Evolutionary conservation across 2,797 vertebrate genomes (phyloP).

Genomic region (Acrossocheilus fasciatus): DNA sequence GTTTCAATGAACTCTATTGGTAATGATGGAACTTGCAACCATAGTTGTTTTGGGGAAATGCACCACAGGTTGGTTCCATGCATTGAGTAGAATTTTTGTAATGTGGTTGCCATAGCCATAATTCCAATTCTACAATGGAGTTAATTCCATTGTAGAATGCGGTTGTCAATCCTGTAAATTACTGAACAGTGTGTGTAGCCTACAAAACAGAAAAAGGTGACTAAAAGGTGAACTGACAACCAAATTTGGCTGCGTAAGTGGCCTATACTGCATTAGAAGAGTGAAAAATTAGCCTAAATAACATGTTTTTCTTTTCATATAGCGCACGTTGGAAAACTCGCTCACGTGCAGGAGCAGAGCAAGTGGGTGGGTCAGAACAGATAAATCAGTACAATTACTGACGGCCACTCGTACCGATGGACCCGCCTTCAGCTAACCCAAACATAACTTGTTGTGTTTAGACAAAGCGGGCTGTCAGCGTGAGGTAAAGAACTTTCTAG

Average conservation of each 20-base stretch:
- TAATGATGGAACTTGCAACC: no score
- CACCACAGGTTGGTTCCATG: not conserved
- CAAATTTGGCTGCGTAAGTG: not conserved
- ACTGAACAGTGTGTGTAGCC: not conserved
- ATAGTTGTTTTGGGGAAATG: no score
- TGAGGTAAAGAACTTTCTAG: constrained; percentile 64
- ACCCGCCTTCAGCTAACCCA: constrained; percentile 78
- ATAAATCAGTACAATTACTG: constrained; percentile 77
- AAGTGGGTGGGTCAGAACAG: constrained; percentile 59
- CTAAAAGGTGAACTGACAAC: not conserved
- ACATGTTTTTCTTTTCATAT: not conserved
- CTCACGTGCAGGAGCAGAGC: constrained; percentile 46
- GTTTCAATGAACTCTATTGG: no score
- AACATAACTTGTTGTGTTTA: constrained; percentile 79
- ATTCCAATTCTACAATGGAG: no score
- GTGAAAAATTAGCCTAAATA: not conserved
- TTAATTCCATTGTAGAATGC: not conserved
- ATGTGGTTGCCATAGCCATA: not conserved
- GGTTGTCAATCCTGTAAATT: not conserved
- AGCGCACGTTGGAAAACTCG: not conserved
- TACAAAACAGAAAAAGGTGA: not conserved
- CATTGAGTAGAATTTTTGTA: not conserved
- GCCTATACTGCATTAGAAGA: not conserved
- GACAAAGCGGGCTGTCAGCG: constrained; percentile 81
- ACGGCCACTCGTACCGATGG: constrained; percentile 69